Evolutionary conservation across 2,888 invertebrate species (phyloP), one percentile per base, ranked within the genome.

Genomic region (Acrobasis consociella): DNA sequence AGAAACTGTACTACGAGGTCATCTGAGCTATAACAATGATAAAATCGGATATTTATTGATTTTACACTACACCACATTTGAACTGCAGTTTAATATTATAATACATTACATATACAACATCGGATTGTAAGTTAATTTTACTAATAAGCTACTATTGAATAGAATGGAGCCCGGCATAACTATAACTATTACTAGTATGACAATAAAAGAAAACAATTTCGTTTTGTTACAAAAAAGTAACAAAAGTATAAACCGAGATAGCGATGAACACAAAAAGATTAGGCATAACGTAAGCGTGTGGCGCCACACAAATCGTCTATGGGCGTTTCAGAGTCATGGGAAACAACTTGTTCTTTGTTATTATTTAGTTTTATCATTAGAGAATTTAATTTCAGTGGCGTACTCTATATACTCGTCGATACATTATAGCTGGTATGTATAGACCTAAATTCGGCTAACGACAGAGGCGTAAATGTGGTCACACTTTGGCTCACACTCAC

Each of bases 1-100:
- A 85, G 85, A 85, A 73, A 60, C 51, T 60, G 31, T 2, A 7
- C 31, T 31, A 31, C 31, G 2, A 31, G 7, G 22, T 22, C 22
- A 22, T 22, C 22, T 22, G 1, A 22, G 3, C 22, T 22, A 22
- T 22, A 22, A 22, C 1, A 22, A 22, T 22, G 22, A 22, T 22
- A 22, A 22, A 22, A 22, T 22, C 22, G 1, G 3, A 22, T 22
- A 2, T 22, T 22, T 22, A 22, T 22, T 22, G 3, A 22, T 1
- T 22, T 22, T 22, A 22, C 22, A 22, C 22, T 22, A 22, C 22
- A 31, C 8, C 7, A 31, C 31, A 31, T 31, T 8, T 7, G 7
- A 31, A 31, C 31, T 31, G 5, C 31, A 31, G 31, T 31, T 31
- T 31, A 7, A 8, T 0, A 31, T 31, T 7, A 31, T 31, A 31